Evolutionary conservation across 2,797 vertebrate species (phyloP), one percentile per base, ranked within the genome.

Genomic region (Coregonus sp.): DNA sequence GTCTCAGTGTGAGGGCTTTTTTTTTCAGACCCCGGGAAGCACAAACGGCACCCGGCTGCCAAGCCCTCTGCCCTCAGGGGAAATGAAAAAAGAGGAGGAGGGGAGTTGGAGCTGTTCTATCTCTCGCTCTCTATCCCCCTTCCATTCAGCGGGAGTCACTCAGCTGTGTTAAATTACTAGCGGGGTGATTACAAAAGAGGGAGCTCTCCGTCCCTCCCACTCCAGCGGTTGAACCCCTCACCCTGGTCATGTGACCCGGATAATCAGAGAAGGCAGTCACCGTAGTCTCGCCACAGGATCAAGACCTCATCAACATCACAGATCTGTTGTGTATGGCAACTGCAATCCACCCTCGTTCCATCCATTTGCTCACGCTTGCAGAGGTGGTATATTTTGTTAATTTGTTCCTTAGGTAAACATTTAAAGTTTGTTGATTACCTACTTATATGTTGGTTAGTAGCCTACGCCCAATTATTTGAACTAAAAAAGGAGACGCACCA

Each of bases 111-210:
- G 40, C 25, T 14, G 54, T 77, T 47, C 2, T 33, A 33, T 33
- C 40, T 20, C 72, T 6, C 31, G 12, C 37, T 50, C 74, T 54
- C 40, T 20, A 56, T 6, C 31, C 12, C 37, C 54, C 74, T 54
- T 73, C 76, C 65, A 70, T 74, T 80, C 76, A 80, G 75, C 67
- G 14, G 77, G 9, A 11, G 79, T 66, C 73, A 73, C 79, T 85
- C 79, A 59, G 76, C 81, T 80, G 77, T 81, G 82, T 76, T 80
- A 86, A 84, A 84, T 75, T 66, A 78, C 74, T 69, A 56, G 78
- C 69, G 61, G 78, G 72, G 77, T 81, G 73, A 78, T 83, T 82
- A 80, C 63, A 83, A 81, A 76, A 50, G 72, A 31, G 40, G 9
- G 40, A 40, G 6, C 37, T 56, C 35, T 33, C 69, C 6, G 37